Evolutionary conservation across 2,888 invertebrate species (phyloP).

Genomic region (Drosophila lacicola): DNA sequence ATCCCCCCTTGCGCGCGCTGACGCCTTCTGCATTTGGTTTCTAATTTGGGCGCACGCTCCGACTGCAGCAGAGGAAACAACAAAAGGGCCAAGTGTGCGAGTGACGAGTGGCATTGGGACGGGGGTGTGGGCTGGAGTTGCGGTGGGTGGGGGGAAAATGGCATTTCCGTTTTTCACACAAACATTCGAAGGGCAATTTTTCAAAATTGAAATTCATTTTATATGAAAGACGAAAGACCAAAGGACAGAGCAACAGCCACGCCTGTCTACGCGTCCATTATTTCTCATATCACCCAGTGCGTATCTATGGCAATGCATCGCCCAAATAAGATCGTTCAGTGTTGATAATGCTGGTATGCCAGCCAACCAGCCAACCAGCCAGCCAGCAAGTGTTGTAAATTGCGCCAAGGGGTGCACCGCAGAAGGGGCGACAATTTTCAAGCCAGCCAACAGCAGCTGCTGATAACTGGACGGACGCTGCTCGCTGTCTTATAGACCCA

Average conservation of each 20-base stretch:
- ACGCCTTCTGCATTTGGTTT: slow-evolving; percentile 58
- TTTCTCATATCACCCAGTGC: slow-evolving; percentile 53
- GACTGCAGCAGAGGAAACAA: slow-evolving; percentile 35
- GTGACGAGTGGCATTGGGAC: slow-evolving; percentile 13
- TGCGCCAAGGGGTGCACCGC: slow-evolving; percentile 32
- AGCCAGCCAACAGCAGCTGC: slow-evolving; percentile 11
- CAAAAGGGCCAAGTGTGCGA: slow-evolving; percentile 51
- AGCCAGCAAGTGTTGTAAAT: slow-evolving; percentile 68
- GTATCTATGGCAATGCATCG: slow-evolving; percentile 65
- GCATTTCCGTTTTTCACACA: slow-evolving; percentile 80
- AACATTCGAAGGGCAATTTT: slow-evolving; percentile 73
- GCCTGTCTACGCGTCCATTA: slow-evolving; percentile 70
- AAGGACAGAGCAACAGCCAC: slow-evolving; percentile 32
- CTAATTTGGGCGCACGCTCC: slow-evolving; percentile 78
- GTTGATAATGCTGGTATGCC: slow-evolving; percentile 48
- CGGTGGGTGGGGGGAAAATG: slow-evolving; percentile 29
- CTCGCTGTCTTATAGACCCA: slow-evolving; percentile 14
- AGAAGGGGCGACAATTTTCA: slow-evolving; percentile 36
- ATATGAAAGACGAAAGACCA: slow-evolving; percentile 30
- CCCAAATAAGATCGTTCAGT: slow-evolving; percentile 63
- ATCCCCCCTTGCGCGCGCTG: slow-evolving; percentile 12
- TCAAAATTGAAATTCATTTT: slow-evolving; percentile 78
- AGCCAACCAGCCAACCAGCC: background rate
- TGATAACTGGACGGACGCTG: slow-evolving; percentile 25
- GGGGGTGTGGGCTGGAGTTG: background rate